Conservation (phyloP, 2,888 invertebrate species). For the Homarus gammarus region DNA sequence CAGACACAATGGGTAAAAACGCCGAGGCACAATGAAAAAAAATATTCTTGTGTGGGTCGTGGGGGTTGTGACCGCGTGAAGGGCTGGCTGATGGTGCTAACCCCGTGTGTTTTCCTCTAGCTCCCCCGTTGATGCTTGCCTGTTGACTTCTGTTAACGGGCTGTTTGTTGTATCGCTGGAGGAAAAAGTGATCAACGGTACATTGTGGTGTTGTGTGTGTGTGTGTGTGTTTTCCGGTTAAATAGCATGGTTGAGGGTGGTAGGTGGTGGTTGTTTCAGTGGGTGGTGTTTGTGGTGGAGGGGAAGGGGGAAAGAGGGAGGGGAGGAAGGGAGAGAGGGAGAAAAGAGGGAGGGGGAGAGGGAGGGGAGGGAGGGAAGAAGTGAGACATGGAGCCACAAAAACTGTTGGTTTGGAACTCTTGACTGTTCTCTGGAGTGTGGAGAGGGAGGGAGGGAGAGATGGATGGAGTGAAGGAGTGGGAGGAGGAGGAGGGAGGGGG, state of each 20-base stretch:
- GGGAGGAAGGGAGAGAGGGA: not conserved
- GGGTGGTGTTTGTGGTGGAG: slow-evolving; percentile 1
- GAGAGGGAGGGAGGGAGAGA: too few species aligned
- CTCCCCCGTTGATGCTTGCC: not conserved
- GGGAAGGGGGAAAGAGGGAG: too few species aligned
- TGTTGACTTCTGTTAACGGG: too few species aligned
- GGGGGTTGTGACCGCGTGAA: slow-evolving; percentile 45
- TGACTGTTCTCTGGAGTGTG: too few species aligned
- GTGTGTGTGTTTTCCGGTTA: too few species aligned
- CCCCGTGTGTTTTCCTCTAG: not conserved
- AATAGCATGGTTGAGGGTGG: not conserved
- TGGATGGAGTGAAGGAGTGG: too few species aligned
- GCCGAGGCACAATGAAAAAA: slow-evolving; percentile 13
- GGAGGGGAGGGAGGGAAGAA: not conserved
- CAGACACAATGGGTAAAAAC: slow-evolving; percentile 45
- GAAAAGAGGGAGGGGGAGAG: not conserved
- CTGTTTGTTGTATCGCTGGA: too few species aligned
- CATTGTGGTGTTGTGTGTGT: too few species aligned
- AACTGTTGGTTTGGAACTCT: too few species aligned
- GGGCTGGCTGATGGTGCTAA: not conserved
- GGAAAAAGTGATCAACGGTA: too few species aligned
- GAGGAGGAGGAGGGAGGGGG: not conserved
- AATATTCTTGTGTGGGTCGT: slow-evolving; percentile 9
- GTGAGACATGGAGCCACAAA: too few species aligned
- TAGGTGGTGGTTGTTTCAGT: slow-evolving; percentile 34